Percentiles rank a stretch among this genome's conserved stretches.
Conservation (phyloP, 1,140 invertebrate species). For the Bombus soroeensis region DNA sequence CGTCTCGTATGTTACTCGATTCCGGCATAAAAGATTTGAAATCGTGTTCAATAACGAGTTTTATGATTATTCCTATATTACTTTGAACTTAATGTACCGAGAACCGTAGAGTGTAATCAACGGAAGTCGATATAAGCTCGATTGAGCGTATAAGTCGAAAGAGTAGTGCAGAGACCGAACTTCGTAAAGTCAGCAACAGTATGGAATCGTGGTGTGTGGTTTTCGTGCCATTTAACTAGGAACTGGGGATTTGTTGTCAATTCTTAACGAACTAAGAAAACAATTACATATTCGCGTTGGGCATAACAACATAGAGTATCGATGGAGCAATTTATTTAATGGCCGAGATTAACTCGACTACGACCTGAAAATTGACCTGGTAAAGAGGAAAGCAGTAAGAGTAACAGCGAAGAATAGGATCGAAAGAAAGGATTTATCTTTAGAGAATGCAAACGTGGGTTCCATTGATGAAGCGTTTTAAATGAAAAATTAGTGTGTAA, state of each 20-base stretch:
- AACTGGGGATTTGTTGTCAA: background rate
- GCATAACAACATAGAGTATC: too few relatives aligned
- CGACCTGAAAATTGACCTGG: background rate
- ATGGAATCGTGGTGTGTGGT: background rate
- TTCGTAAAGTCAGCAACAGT: background rate
- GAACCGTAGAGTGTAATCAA: background rate
- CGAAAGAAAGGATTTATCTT: background rate
- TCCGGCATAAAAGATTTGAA: too few relatives aligned
- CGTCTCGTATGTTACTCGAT: background rate
- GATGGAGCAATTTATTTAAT: background rate
- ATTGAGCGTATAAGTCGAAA: background rate
- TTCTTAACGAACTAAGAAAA: background rate
- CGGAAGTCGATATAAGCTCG: background rate
- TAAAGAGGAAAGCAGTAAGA: background rate
- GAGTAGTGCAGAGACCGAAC: background rate
- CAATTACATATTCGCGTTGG: background rate
- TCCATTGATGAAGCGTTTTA: background rate
- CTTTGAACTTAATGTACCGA: background rate
- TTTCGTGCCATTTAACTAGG: background rate
- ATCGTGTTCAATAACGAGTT: too few relatives aligned
- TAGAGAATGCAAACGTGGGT: background rate
- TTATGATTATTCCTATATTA: background rate
- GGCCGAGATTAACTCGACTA: background rate
- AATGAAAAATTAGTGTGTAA: background rate
- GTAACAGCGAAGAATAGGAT: too few relatives aligned